Base-by-base conservation (phyloP, 2,888 invertebrate species). In the Elaeidobius kamerunicus region DNA sequence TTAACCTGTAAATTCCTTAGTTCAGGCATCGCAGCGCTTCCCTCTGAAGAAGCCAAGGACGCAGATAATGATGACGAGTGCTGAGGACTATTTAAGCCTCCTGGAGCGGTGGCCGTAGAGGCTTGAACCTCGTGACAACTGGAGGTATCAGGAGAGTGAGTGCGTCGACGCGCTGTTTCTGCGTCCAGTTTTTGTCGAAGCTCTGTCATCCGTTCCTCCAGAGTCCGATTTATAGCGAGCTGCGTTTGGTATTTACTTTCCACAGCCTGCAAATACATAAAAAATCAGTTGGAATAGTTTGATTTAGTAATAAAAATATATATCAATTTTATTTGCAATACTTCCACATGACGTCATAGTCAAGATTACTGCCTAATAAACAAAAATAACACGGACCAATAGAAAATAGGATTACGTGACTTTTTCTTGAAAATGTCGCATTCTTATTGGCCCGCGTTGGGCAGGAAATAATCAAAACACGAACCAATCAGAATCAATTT, bases 21-120 rank as follows among this genome's bases (percentile, higher is more conserved):
- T 67, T 82, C 82, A 67, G 73, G 71, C 65, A 67, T 73, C 59
- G 62, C 75, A 57, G 57, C 66, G 67, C 70, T 77, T 65, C 69
- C 76, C 62, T 78, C 78, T 50, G 81, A 81, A 1, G 82, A 83
- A 19, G 83, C 81, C 56, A 84, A 68, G 39, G 83, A 84, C 7
- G 78, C 78, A 5, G 83, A 83, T 20, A 84, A 68, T 15, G 83
- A 78, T 2, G 83, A 83, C 49, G 82, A 81, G 53, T 78, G 78
- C 16, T 49, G 41, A 6, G 74, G 69, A 60, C 73, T 72, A n/a
- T n/a, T n/a, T 19, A 72, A 69, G 56, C 71, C 61, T 14, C 36
- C 46, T 7, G 46, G 36, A 62, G 67, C 58, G 69, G 77, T 67
- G 3, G 41, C 17, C 4, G 65, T 63, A 14, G 66, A 43, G 27